Conservation (phyloP, 1,140 invertebrate species). For the Drosophila elegans region DNA sequence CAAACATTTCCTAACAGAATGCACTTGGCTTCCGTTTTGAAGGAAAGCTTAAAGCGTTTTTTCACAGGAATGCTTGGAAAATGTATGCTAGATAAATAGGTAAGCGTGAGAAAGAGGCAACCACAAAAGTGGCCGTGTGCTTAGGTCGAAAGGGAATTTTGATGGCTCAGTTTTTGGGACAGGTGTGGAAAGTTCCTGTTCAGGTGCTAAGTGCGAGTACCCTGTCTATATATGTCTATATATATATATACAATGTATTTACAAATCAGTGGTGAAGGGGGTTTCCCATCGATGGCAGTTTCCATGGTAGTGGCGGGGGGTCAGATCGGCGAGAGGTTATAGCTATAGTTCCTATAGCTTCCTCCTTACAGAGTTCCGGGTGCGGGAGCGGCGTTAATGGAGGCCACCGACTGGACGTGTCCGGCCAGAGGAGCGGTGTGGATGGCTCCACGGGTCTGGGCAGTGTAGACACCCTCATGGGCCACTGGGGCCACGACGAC, state of each 20-base stretch:
- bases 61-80: slow-evolving; percentile 50
- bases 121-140: slow-evolving; percentile 14
- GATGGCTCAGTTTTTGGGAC: slow-evolving; percentile 37
- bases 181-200: slow-evolving; percentile 26
- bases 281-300: slow-evolving; percentile 51
- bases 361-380: slow-evolving; percentile 85
- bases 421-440: slow-evolving; percentile 86
- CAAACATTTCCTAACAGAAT: slow-evolving; percentile 18
- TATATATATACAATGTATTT: slow-evolving; percentile 56
- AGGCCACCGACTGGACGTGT: slow-evolving; percentile 76
- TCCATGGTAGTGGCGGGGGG: slow-evolving; percentile 34
- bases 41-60: slow-evolving; percentile 19
- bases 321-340: slow-evolving; percentile 16
- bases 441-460: slow-evolving; percentile 85
- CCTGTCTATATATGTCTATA: slow-evolving; percentile 65
- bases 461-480: slow-evolving; percentile 84
- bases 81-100: slow-evolving; percentile 48
- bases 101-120: slow-evolving; percentile 23
- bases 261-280: slow-evolving; percentile 37
- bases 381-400: slow-evolving; percentile 85
- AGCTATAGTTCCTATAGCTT: background rate
- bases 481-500: slow-evolving; percentile 69
- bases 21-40: slow-evolving; percentile 2
- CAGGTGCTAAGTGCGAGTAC: slow-evolving; percentile 67
- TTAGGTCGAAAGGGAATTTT: slow-evolving; percentile 58